Percentiles rank a stretch among this genome's conserved stretches.
Evolutionary conservation across 1,140 invertebrate genomes (phyloP).

Genomic region (Ridgeia piscesae): DNA sequence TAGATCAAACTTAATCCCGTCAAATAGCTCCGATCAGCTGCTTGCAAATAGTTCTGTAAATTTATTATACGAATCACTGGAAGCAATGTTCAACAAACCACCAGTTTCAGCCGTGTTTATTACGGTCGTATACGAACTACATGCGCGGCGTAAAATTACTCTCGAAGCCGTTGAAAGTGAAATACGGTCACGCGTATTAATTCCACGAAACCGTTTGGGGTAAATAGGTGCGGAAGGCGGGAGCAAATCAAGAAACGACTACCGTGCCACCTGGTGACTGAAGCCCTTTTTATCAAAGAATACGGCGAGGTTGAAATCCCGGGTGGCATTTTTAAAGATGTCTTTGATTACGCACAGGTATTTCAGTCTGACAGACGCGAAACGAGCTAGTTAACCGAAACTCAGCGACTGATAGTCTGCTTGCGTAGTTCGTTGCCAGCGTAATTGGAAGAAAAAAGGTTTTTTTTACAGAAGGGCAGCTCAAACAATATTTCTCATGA

Average conservation of each 20-base stretch:
- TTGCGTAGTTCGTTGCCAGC: background rate
- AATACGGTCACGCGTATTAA: too few species aligned
- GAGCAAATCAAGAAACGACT: background rate
- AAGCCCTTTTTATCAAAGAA: background rate
- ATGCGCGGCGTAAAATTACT: too few species aligned
- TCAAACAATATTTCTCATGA: background rate
- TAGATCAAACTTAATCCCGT: background rate
- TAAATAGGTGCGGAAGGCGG: background rate
- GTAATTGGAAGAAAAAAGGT: background rate
- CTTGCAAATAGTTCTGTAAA: background rate
- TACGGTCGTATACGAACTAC: background rate
- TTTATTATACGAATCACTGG: background rate
- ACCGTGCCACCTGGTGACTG: background rate
- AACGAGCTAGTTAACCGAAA: background rate
- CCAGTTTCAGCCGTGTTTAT: background rate
- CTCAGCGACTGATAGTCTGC: background rate
- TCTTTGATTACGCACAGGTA: background rate
- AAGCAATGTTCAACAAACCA: background rate
- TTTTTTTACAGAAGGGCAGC: background rate
- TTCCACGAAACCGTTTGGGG: background rate
- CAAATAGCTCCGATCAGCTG: background rate
- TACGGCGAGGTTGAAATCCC: background rate
- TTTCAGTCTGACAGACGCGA: background rate
- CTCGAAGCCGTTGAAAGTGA: too few species aligned
- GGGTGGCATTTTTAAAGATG: background rate